Evolutionary conservation across 1,140 invertebrate species (phyloP).

Genomic region (Bathynomus jamesi): DNA sequence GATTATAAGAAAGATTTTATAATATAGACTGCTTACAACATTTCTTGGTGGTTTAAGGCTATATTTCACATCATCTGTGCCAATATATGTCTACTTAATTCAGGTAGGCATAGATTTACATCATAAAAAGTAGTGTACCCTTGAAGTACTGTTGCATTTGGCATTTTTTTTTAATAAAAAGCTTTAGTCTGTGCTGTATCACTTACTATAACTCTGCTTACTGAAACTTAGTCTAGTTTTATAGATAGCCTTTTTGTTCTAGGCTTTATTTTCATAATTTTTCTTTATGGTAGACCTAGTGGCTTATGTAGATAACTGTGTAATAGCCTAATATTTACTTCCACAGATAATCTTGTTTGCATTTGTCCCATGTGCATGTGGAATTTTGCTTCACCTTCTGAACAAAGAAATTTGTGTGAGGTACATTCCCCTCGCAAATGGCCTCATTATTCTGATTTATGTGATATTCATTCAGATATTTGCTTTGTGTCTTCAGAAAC

Average conservation of each 20-base stretch:
- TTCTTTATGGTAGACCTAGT: neutral
- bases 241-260: neutral
- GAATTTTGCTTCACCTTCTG: neutral
- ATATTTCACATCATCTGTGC: conserved; percentile 41
- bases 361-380: neutral
- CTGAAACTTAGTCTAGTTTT: no score
- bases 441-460: neutral
- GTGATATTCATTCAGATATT: neutral
- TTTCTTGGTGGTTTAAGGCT: conserved; percentile 44
- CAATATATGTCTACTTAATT: conserved; percentile 42
- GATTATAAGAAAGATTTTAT: conserved; percentile 47
- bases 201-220: no score
- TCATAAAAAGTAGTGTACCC: no score
- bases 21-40: conserved; percentile 44
- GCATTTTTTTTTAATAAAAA: no score
- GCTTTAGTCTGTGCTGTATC: no score
- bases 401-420: neutral
- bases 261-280: neutral
- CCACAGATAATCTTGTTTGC: neutral
- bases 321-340: neutral
- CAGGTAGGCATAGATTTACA: conserved; percentile 39
- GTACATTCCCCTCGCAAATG: neutral
- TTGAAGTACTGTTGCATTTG: no score
- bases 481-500: neutral
- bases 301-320: neutral